Conservation (phyloP, 2,113 vertebrate species). For the Meriones unguiculatus region DNA sequence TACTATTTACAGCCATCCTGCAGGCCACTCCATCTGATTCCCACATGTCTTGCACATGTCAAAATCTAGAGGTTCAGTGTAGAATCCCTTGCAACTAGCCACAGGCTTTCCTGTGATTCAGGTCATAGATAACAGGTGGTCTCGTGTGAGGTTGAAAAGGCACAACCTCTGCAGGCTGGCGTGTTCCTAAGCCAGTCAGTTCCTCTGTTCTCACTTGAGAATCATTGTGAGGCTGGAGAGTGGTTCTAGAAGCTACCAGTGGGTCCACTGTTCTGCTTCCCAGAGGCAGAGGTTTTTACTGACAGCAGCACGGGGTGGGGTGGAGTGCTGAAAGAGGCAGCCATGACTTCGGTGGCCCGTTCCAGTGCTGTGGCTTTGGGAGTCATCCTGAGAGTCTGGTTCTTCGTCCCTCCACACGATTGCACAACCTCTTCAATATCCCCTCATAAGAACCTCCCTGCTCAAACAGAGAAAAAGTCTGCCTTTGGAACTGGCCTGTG, state of each 20-base stretch:
- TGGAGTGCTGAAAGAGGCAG: background rate
- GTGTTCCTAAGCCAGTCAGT: background rate
- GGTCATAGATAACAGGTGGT: background rate
- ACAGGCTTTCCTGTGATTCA: background rate
- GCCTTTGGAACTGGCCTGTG: background rate
- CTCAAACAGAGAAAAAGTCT: background rate
- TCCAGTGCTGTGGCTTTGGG: background rate
- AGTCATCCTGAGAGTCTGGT: background rate
- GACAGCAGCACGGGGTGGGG: background rate
- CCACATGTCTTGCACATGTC: background rate
- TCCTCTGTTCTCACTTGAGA: background rate
- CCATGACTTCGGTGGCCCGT: background rate
- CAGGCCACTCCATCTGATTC: background rate
- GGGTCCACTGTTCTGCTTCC: background rate
- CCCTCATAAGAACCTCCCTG: background rate
- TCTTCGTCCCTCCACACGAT: background rate
- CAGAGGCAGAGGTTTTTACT: background rate
- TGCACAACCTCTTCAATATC: background rate
- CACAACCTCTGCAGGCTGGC: background rate
- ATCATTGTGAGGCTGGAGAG: too few species aligned
- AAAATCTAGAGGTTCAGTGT: background rate
- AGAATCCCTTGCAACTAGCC: conserved; percentile 70
- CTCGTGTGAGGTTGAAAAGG: background rate
- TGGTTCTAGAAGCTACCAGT: background rate
- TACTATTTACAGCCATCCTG: background rate